Percentiles rank a stretch among this genome's conserved stretches.
Evolutionary conservation across 2,888 invertebrate species (phyloP).

Genomic region (Pristionchus maxplancki): DNA sequence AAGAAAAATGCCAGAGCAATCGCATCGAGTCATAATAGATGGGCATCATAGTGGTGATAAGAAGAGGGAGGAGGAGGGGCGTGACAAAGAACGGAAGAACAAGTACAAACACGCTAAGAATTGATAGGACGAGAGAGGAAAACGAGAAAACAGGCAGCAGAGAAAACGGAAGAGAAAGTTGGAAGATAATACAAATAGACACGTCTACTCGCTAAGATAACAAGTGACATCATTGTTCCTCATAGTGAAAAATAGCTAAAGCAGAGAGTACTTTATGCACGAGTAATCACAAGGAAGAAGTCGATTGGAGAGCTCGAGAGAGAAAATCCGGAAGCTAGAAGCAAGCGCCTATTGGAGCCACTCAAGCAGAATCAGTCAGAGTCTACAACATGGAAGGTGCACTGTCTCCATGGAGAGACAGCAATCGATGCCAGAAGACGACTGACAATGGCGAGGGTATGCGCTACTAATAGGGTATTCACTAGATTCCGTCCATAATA

Average conservation of each 20-base stretch:
- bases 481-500: neutral
- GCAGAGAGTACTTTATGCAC: constrained; percentile 1
- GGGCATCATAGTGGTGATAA: neutral
- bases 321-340: constrained; percentile 14
- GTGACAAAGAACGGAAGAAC: constrained; percentile 6
- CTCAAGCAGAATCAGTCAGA: neutral
- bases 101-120: constrained; percentile 36
- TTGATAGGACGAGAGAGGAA: neutral
- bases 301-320: neutral
- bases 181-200: neutral
- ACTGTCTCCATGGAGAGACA: neutral
- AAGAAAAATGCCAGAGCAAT: neutral
- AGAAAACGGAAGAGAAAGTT: neutral
- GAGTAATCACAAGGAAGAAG: neutral
- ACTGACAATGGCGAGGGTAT: neutral
- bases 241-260: neutral
- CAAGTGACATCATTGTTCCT: neutral
- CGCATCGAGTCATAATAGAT: neutral
- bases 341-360: constrained; percentile 6
- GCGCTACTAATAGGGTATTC: neutral
- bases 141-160: neutral
- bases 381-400: constrained; percentile 8
- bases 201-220: neutral
- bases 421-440: neutral
- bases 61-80: neutral